These are phyloP conservation scores for Pissodes strobi DNA, from an alignment of 1,140 invertebrate species.

Conservation along the genomic window DNA sequence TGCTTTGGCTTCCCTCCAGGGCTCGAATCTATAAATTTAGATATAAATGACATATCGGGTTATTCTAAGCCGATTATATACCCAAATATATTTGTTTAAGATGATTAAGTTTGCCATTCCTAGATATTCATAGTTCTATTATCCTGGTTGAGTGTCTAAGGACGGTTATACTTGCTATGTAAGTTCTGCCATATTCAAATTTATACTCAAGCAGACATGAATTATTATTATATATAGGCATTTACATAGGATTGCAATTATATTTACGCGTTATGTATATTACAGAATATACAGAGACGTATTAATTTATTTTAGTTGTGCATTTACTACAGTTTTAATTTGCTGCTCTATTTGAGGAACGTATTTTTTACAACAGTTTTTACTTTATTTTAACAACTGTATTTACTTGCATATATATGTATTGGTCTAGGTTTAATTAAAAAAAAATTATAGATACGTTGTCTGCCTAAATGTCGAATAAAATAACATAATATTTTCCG, in stretches of 20 bases:
- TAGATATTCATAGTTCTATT: conserved; percentile 12
- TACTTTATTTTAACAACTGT: too few relatives aligned
- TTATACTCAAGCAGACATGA: conserved; percentile 8
- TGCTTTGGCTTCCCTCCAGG: conserved; percentile 10
- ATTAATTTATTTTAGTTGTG: too few relatives aligned
- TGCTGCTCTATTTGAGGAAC: too few relatives aligned
- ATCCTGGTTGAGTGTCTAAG: conserved; percentile 20
- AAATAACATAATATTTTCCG: too few relatives aligned
- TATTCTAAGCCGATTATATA: conserved; percentile 26
- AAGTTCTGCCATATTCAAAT: background rate
- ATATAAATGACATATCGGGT: conserved; percentile 25
- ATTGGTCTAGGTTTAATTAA: too few relatives aligned
- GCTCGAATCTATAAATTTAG: conserved; percentile 27
- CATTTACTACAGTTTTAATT: too few relatives aligned
- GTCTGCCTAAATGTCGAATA: too few relatives aligned
- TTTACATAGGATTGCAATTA: conserved; percentile 9
- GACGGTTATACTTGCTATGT: conserved; percentile 4
- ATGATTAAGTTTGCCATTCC: conserved; percentile 18
- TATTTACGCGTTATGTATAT: too few relatives aligned
- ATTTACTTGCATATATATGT: too few relatives aligned
- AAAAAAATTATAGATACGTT: too few relatives aligned
- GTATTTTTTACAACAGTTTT: too few relatives aligned
- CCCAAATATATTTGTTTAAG: conserved; percentile 34
- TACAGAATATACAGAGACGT: too few relatives aligned
- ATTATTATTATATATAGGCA: background rate